A percentile compares a stretch with the other conserved stretches of the same genome.
Conservation (phyloP, 2,888 invertebrate genomes). For the Spilosoma lubricipeda region DNA sequence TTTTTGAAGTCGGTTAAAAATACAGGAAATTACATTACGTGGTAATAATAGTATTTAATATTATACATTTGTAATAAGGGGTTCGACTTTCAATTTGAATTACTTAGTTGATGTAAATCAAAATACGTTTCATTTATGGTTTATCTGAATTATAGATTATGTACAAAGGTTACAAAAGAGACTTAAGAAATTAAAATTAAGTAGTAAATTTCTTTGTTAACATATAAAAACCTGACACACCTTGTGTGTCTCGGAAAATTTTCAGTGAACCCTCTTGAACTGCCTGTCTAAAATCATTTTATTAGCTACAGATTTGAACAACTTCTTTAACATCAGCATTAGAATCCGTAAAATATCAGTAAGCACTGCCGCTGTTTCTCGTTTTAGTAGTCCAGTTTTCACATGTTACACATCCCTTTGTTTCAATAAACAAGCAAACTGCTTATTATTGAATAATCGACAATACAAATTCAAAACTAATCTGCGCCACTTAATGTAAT, state of each 20-base stretch:
- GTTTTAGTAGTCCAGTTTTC: neutral
- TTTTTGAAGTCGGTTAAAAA: too few species aligned
- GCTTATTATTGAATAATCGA: neutral
- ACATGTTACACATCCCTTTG: neutral
- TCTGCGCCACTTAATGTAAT: neutral
- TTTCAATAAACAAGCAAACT: neutral
- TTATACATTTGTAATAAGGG: neutral
- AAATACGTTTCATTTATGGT: neutral
- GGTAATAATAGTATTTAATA: neutral
- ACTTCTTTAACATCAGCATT: neutral
- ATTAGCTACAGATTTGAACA: neutral
- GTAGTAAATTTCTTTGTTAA: neutral
- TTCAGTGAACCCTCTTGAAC: neutral
- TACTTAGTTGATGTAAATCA: neutral
- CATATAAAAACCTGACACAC: neutral
- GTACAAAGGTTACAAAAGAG: neutral
- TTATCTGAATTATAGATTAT: neutral
- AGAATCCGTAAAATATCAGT: neutral
- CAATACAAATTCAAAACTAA: neutral
- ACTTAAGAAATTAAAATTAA: neutral
- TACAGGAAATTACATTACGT: neutral
- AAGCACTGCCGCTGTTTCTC: neutral
- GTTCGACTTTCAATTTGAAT: neutral
- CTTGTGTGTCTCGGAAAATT: too few species aligned
- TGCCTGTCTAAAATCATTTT: neutral